Evolutionary conservation across 2,113 vertebrate species (phyloP).

Genomic region (Heptranchias perlo): DNA sequence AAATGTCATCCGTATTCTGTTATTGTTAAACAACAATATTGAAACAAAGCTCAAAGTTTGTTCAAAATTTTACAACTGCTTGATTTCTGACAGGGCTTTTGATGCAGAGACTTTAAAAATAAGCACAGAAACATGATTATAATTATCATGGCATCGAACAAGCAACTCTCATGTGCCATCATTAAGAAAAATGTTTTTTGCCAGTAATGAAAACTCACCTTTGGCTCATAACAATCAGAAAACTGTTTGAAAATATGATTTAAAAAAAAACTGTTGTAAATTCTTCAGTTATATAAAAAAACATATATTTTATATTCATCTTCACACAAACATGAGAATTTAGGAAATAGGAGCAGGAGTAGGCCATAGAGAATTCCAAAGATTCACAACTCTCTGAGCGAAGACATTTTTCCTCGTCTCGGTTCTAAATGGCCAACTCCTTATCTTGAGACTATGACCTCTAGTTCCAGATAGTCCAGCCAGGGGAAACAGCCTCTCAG

Average conservation of each 20-base stretch:
- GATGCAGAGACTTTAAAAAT: neutral
- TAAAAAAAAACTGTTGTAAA: neutral
- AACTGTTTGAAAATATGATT: neutral
- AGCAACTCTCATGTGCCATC: neutral
- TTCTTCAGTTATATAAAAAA: neutral
- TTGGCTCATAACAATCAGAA: neutral
- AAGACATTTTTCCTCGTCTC: too few species aligned
- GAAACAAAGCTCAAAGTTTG: neutral
- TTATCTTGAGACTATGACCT: too few species aligned
- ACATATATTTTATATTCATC: neutral
- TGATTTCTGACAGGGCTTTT: neutral
- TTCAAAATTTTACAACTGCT: neutral
- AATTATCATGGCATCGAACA: neutral
- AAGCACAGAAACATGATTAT: neutral
- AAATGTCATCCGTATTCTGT: neutral
- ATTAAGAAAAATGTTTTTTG: neutral
- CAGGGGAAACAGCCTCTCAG: too few species aligned
- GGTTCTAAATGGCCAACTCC: too few species aligned
- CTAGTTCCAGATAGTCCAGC: too few species aligned
- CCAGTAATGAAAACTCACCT: neutral
- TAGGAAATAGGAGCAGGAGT: too few species aligned
- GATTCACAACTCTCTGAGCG: too few species aligned
- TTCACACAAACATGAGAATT: too few species aligned
- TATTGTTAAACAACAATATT: neutral
- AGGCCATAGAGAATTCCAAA: too few species aligned